Evolutionary conservation across 2,888 invertebrate species (phyloP), one percentile per base, ranked within the genome.

Genomic region (Agrilus cyanescens): DNA sequence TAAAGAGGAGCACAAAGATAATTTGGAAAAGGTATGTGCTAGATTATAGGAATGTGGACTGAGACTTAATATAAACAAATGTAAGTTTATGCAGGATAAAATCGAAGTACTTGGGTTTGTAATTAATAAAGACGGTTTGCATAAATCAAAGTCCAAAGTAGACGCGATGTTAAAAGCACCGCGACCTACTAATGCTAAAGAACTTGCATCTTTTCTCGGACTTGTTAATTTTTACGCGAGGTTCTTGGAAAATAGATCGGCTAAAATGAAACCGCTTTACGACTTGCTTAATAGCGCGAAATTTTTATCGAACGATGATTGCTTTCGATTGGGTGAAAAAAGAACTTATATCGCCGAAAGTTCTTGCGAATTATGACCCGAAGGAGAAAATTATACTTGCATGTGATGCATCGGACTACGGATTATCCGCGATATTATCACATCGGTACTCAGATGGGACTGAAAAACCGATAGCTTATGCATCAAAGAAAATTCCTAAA

Each of bases 341-440:
- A n/a, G 32, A 38, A 12, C 40, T 48, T 29, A 32, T 34, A 10
- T 46, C 46, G 10, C 14, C 18, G 8, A 32, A 40, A 25, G 36
- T 50, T 16, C 39, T 50, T 32, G 37, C 40, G 12, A 44, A 47
- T 45, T 49, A 37, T 37, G 25, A 46, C 33, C 40, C 43, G 16
- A 34, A 34, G 18, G 20, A 32, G 32, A 31, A 25, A 10, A 42
- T 47, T 25, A 36, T 39, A 15, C 34, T 43, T 15, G 40, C 41
- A 8, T 36, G 33, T 18, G 45, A 49, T 45, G 43, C 47, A 8
- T 37, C 43, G 13, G 18, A 14, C 8, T 45, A 43, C 33, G 58
- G 58, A 5, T 32, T 59, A 18, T 59, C 56, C 4, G 50, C 59
- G 5, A 54, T 57, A 10, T 44, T 57, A 32, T 43, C 46, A 12